Evolutionary conservation across 2,113 vertebrate genomes (phyloP), one percentile per base, ranked within the genome.

Genomic region (Hippocampus comes): DNA sequence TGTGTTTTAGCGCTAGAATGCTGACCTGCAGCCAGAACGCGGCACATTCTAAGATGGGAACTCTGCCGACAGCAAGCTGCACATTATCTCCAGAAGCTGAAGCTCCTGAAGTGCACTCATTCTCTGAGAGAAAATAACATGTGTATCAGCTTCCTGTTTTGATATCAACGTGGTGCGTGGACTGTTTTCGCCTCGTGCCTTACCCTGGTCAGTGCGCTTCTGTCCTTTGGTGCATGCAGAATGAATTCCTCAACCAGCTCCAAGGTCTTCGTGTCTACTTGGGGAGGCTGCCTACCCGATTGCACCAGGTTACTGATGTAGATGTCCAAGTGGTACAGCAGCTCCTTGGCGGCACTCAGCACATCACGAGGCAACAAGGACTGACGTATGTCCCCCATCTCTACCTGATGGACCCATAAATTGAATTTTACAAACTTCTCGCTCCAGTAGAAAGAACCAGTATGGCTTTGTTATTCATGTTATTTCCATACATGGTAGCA

Each of bases 71-170:
- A 11, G 97, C 96, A 15, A 99, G 90, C 93, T 98, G 91, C 97
- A 99, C 94, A 99, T 97, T 89, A 99, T 96, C 89, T 99, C 97
- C 82, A 99, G 88, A 73, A 99, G 94, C 79, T 99, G 97, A n/a
- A 99, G 94, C 82, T 99, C 97, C 88, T 99, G 97, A 21, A 99
- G 89, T 0, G 96, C 95, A 73, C 92, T 96, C 93, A 99, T 88
- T 63, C 95, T 95, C 97, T 99, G 87, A 21, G 41, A 75, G 34
- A 67, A 49, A 51, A 25, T 20, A 30, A 66, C 23, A 61, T 0
- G 10, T 34, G 43, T 7, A 80, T 20, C 23, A 5, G 7, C 14
- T 12, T 3, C 49, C 8, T 30, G 60, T 63, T 41, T n/a, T 41
- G 8, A 25, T 25, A 27, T 63, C 4, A 12, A 23, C 5, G 12